Percentiles rank a stretch among this genome's conserved stretches.
Evolutionary conservation across 37 sponge, comb jelly and placozoan genomes (phyloP).

Genomic region (Axinella damicornis): DNA sequence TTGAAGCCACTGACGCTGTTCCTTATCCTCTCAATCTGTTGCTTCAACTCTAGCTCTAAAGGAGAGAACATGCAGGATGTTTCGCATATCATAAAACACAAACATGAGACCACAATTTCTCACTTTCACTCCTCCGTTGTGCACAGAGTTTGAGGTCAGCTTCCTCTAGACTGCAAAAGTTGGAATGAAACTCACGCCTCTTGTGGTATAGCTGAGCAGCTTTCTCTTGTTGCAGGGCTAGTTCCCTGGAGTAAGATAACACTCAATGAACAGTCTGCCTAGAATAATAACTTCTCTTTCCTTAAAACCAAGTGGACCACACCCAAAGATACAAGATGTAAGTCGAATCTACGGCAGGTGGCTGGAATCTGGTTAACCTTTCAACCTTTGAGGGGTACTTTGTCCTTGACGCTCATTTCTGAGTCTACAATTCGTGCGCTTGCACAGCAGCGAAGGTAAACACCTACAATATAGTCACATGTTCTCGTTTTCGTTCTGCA

Average conservation of each 20-base stretch:
- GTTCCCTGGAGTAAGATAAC: slow-evolving; percentile 28
- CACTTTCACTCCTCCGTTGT: slow-evolving; percentile 75
- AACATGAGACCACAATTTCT: not conserved
- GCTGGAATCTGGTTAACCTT: no score
- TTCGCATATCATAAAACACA: not conserved
- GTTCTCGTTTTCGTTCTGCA: no score
- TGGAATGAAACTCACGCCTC: slow-evolving; percentile 47
- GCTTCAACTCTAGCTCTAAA: slow-evolving; percentile 59
- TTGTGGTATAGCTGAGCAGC: slow-evolving; percentile 38
- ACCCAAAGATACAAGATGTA: no score
- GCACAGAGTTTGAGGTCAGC: slow-evolving; percentile 35
- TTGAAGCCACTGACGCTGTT: slow-evolving; percentile 50
- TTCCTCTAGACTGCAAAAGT: slow-evolving; percentile 65
- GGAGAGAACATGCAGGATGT: not conserved
- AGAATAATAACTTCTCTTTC: no score
- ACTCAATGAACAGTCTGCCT: not conserved
- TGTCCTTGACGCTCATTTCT: no score
- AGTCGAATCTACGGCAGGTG: no score
- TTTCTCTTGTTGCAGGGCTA: slow-evolving; percentile 67
- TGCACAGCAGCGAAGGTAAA: no score
- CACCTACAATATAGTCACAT: no score
- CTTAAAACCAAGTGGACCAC: no score
- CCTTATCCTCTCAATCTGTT: slow-evolving; percentile 48
- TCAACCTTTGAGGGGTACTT: no score
- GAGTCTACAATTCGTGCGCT: no score